Evolutionary conservation across 2,797 vertebrate species (phyloP).

Genomic region (Discoglossus pictus): DNA sequence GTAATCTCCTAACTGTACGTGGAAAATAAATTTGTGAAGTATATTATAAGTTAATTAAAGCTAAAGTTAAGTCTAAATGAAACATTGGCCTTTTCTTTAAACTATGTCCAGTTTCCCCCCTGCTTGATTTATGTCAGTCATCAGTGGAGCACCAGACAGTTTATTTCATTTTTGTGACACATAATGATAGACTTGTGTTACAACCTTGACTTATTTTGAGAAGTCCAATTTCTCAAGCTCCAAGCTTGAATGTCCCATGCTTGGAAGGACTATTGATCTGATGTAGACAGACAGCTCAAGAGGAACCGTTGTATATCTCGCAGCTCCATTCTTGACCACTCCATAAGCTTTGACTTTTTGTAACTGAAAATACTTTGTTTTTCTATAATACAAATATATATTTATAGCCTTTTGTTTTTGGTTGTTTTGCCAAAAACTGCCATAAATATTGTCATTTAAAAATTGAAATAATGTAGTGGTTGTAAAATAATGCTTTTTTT

Average conservation of each 20-base stretch:
- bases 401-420: no score
- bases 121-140: slow-evolving; percentile 83
- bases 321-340: slow-evolving; percentile 65
- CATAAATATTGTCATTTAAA: no score
- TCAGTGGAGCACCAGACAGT: slow-evolving; percentile 92
- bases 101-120: slow-evolving; percentile 57
- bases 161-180: slow-evolving; percentile 93
- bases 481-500: no score
- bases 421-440: no score
- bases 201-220: slow-evolving; percentile 80
- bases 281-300: slow-evolving; percentile 76
- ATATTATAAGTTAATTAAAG: no score
- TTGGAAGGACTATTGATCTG: slow-evolving; percentile 91
- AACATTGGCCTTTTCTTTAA: slow-evolving; percentile 35
- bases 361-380: slow-evolving; percentile 59
- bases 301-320: slow-evolving; percentile 76
- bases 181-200: slow-evolving; percentile 88
- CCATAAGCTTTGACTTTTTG: slow-evolving; percentile 66
- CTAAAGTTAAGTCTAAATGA: not conserved
- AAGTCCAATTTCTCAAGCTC: slow-evolving; percentile 81
- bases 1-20: no score
- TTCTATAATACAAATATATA: no score
- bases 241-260: slow-evolving; percentile 79
- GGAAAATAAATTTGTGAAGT: no score
- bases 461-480: no score